Percentiles rank a stretch among this genome's conserved stretches.
These are phyloP conservation scores for Seira musarum DNA, from an alignment of 2,888 invertebrate species.

Conservation along the genomic window DNA sequence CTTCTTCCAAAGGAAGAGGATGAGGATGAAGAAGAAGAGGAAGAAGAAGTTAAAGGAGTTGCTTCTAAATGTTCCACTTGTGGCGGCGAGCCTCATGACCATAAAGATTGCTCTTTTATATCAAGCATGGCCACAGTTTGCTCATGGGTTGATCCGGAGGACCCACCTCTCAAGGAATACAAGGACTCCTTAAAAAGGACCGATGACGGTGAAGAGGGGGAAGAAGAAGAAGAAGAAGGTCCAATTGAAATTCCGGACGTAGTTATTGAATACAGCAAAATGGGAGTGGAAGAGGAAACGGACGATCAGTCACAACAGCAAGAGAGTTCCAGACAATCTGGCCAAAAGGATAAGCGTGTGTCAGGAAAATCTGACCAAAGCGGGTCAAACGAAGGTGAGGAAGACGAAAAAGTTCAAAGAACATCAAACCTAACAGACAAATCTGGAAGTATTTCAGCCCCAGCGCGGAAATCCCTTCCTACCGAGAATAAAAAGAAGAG, in stretches of 20 bases:
- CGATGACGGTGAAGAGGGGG: not conserved
- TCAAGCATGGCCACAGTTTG: constrained; percentile 55
- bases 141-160: constrained; percentile 56
- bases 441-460: too few species aligned
- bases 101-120: constrained; percentile 46
- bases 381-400: not conserved
- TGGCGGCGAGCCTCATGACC: constrained; percentile 34
- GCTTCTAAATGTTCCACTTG: constrained; percentile 29
- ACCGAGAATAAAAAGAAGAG: too few species aligned
- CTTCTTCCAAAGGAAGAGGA: constrained; percentile 31
- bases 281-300: not conserved
- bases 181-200: constrained; percentile 1
- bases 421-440: too few species aligned
- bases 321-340: not conserved
- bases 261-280: not conserved
- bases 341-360: too few species aligned
- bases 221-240: constrained; percentile 4
- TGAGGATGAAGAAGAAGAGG: constrained; percentile 30
- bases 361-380: too few species aligned
- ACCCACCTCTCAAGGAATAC: constrained; percentile 16
- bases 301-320: too few species aligned
- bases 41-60: constrained; percentile 10
- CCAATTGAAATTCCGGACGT: not conserved
- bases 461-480: too few species aligned
- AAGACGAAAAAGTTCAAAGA: constrained; percentile 21